Evolutionary conservation across 2,113 vertebrate species (phyloP).

Genomic region (Tetrao urogallus): DNA sequence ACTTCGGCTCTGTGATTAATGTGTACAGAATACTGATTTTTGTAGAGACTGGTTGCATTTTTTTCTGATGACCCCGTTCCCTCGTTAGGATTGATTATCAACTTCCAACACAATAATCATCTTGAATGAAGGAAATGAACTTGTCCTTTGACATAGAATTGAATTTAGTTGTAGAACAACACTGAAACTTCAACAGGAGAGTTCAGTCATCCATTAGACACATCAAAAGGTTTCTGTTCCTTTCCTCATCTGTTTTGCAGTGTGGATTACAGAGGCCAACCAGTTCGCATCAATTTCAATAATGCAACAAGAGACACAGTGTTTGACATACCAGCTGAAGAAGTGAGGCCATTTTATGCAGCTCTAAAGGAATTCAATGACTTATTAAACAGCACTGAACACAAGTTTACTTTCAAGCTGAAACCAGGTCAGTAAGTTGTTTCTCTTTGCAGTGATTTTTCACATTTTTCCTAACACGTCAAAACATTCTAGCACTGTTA

Average conservation of each 20-base stretch:
- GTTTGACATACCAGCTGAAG: slow-evolving; percentile 87
- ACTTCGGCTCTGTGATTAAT: background rate
- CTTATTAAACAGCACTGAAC: slow-evolving; percentile 84
- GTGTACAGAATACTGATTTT: background rate
- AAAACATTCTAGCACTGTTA: background rate
- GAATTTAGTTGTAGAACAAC: background rate
- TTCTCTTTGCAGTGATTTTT: background rate
- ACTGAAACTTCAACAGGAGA: background rate
- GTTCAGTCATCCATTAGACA: background rate
- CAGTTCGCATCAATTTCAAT: slow-evolving; percentile 89
- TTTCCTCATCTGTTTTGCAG: slow-evolving; percentile 71
- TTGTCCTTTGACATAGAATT: background rate
- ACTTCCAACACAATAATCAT: background rate
- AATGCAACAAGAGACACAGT: slow-evolving; percentile 92
- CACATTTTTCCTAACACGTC: background rate
- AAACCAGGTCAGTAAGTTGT: slow-evolving; percentile 85
- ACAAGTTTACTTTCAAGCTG: slow-evolving; percentile 87
- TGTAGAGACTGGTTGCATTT: background rate
- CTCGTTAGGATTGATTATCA: background rate
- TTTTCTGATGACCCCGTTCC: background rate
- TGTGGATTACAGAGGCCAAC: slow-evolving; percentile 78
- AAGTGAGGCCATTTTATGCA: slow-evolving; percentile 90
- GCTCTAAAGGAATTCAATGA: slow-evolving; percentile 86
- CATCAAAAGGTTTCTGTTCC: background rate
- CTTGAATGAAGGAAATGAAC: background rate